Percentiles rank a stretch among this genome's conserved stretches.
Conservation (phyloP, 2,113 vertebrate species). For the Syrmaticus mikado region DNA sequence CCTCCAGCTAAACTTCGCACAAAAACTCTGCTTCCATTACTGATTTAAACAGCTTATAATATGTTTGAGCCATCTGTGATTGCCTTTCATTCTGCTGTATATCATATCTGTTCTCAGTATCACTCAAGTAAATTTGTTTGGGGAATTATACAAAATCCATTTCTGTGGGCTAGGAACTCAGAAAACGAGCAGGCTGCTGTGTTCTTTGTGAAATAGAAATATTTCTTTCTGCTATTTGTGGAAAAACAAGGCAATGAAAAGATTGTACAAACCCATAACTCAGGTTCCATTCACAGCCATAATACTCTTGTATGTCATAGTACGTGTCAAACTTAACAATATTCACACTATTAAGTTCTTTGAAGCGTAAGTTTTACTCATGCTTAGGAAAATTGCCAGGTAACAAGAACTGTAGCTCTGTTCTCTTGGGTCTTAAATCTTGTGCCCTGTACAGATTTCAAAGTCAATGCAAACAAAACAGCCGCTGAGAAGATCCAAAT, state of each 20-base stretch:
- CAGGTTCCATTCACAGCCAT: not conserved
- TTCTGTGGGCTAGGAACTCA: not conserved
- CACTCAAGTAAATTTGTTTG: not conserved
- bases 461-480: conserved; percentile 13
- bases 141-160: not conserved
- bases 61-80: not conserved
- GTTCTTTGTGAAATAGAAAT: not conserved
- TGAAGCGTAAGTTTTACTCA: not conserved
- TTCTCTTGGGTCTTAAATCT: not conserved
- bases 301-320: not conserved
- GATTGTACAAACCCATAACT: not conserved
- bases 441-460: not conserved
- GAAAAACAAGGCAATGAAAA: not conserved
- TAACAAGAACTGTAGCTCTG: not conserved
- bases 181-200: not conserved
- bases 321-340: not conserved
- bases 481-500: not conserved
- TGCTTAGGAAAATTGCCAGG: fast-evolving
- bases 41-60: not conserved
- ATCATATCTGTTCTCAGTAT: not conserved
- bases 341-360: not conserved
- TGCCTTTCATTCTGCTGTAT: not conserved
- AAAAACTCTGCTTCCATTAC: not conserved
- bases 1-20: not conserved
- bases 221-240: not conserved